Evolutionary conservation across 2,797 vertebrate genomes (phyloP).

Genomic region (Ctenochaetus hawaiiensis): DNA sequence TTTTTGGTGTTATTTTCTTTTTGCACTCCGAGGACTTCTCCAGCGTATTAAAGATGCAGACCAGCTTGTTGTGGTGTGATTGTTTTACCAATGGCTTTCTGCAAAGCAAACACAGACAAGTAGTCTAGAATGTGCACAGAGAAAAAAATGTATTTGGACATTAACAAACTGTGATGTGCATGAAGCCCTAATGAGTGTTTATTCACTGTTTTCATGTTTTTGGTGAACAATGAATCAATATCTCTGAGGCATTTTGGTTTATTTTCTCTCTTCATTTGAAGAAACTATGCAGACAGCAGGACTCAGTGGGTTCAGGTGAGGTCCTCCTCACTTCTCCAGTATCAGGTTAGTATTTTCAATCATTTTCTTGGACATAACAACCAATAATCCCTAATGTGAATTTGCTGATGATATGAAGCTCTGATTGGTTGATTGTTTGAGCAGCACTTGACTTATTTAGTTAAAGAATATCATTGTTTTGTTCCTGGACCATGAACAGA

Average conservation of each 20-base stretch:
- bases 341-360: background rate
- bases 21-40: no score
- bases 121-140: no score
- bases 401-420: background rate
- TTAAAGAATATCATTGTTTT: background rate
- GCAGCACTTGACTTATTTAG: background rate
- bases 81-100: no score
- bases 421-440: background rate
- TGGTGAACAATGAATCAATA: background rate
- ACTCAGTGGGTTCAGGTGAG: background rate
- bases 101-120: no score
- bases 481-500: slow-evolving; percentile 16
- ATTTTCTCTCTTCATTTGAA: background rate
- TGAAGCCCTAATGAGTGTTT: no score
- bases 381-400: background rate
- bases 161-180: no score
- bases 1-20: no score
- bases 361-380: background rate
- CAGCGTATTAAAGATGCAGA: no score
- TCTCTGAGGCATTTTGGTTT: background rate
- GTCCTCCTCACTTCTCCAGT: background rate
- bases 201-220: no score
- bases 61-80: no score
- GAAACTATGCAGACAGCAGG: background rate
- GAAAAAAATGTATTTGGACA: no score